phyloP scores from a whole-genome alignment of 2,888 invertebrate species.

The Apoda limacodes region DNA sequence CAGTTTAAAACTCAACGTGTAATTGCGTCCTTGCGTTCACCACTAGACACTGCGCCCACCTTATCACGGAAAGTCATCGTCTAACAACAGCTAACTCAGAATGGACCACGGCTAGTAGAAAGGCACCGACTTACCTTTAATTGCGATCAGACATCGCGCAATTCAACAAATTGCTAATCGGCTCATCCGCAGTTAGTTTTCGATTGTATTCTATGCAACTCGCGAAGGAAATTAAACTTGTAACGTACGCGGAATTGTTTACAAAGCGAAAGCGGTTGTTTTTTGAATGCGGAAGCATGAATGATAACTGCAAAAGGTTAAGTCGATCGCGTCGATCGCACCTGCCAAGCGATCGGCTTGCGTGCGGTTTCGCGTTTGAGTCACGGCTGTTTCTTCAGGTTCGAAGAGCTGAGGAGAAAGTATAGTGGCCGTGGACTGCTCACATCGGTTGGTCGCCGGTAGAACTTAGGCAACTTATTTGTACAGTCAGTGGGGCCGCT shows the following conservation, averaged over 20 bases:
- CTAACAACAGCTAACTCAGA: conserved; percentile 48
- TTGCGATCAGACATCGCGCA: conserved; percentile 41
- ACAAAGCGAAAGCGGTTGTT: conserved; percentile 53
- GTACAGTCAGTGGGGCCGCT: too few species aligned
- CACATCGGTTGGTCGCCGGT: conserved; percentile 46
- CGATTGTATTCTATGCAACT: too few species aligned
- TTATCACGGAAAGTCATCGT: conserved; percentile 60
- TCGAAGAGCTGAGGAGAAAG: conserved; percentile 68
- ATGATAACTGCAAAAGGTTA: conserved; percentile 7
- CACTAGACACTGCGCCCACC: conserved; percentile 38
- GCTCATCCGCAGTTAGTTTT: too few species aligned
- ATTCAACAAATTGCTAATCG: too few species aligned
- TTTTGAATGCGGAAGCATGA: conserved; percentile 46
- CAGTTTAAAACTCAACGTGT: conserved; percentile 22
- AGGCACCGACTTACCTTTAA: conserved; percentile 54
- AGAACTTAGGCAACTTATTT: too few species aligned
- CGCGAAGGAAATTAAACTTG: conserved; percentile 27
- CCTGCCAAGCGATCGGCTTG: conserved; percentile 48
- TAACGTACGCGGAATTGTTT: conserved; percentile 45
- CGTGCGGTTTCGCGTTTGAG: conserved; percentile 52
- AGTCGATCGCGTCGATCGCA: conserved; percentile 27
- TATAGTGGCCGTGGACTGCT: conserved; percentile 62
- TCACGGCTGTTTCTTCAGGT: conserved; percentile 49
- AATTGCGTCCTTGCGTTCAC: conserved; percentile 60
- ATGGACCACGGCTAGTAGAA: conserved; percentile 40